phyloP scores from a whole-genome alignment of 1,140 invertebrate genomes.

The Galleria mellonella region DNA sequence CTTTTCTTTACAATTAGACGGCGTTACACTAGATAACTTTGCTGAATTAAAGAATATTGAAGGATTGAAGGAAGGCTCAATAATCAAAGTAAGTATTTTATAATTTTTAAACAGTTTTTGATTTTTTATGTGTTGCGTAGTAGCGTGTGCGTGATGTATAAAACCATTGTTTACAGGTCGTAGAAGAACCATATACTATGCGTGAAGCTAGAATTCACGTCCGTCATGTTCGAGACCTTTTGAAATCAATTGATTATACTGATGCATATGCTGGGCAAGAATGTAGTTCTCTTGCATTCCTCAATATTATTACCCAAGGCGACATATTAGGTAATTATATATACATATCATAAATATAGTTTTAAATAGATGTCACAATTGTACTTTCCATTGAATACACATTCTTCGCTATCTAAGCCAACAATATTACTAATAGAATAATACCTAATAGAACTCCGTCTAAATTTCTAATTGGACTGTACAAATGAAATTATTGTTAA shows the following conservation, averaged over 20 bases:
- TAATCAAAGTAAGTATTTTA: conserved; percentile 84
- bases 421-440: no score
- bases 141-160: no score
- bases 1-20: conserved; percentile 96
- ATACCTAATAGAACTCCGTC: no score
- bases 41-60: conserved; percentile 98
- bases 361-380: no score
- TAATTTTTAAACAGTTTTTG: no score
- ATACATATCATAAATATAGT: not conserved
- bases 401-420: no score
- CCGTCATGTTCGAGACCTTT: conserved; percentile 94
- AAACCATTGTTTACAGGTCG: conserved; percentile 71
- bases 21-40: conserved; percentile 96
- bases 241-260: conserved; percentile 93
- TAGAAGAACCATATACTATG: conserved; percentile 98
- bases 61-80: conserved; percentile 94
- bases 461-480: no score
- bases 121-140: no score
- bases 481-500: no score
- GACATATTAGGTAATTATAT: conserved; percentile 79
- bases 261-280: conserved; percentile 97
- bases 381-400: no score
- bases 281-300: conserved; percentile 95
- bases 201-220: conserved; percentile 98
- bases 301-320: conserved; percentile 95